Evolutionary conservation across 2,888 invertebrate genomes (phyloP).

Genomic region (Eilema caniola): DNA sequence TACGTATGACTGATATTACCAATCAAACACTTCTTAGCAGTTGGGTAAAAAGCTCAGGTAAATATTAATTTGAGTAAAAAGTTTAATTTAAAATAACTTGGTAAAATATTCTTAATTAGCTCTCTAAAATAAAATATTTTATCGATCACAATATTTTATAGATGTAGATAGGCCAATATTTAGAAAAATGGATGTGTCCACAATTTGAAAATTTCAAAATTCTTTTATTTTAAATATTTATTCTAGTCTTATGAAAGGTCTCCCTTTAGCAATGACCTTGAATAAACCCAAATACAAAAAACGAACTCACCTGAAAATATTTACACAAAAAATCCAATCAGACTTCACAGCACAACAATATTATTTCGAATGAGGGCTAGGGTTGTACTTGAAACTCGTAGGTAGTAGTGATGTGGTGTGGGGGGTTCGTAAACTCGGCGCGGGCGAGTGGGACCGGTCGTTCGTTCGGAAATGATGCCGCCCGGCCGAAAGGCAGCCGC

Average conservation of each 20-base stretch:
- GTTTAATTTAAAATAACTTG: too few species aligned
- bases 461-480: constrained; percentile 84
- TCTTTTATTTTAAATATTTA: too few species aligned
- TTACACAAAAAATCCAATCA: constrained; percentile 46
- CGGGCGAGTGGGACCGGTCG: constrained; percentile 75
- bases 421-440: constrained; percentile 78
- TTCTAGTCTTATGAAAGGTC: not conserved
- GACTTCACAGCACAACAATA: constrained; percentile 51
- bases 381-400: constrained; percentile 26
- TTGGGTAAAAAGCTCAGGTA: too few species aligned
- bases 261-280: not conserved
- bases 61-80: too few species aligned
- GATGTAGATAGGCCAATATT: too few species aligned
- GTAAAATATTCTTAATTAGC: too few species aligned
- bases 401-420: constrained; percentile 60
- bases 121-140: too few species aligned
- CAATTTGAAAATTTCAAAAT: too few species aligned
- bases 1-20: not conserved
- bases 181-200: too few species aligned
- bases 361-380: constrained; percentile 31
- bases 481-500: constrained; percentile 74
- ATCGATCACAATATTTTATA: too few species aligned
- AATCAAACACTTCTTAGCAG: too few species aligned
- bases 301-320: constrained; percentile 44
- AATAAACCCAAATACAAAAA: constrained; percentile 5